Percentiles rank a stretch among this genome's conserved stretches.
phyloP scores from a whole-genome alignment of 2,888 invertebrate species.

The Phragmatobia fuliginosa region DNA sequence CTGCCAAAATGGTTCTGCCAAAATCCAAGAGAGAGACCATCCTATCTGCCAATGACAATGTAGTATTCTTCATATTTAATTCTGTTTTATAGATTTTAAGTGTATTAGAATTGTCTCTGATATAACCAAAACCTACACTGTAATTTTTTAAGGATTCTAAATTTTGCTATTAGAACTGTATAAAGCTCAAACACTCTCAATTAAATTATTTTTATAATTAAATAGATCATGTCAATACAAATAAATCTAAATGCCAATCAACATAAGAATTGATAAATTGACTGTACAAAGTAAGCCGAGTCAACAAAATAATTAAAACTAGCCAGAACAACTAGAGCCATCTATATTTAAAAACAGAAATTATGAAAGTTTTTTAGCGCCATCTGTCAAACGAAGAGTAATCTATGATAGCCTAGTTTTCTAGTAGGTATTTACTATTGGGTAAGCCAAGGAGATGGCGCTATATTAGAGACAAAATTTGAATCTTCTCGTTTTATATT shows the following conservation, averaged over 20 bases:
- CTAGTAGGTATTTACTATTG: not conserved
- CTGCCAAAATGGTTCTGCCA: no score
- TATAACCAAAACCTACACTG: no score
- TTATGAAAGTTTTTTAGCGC: not conserved
- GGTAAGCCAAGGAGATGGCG: slow-evolving; percentile 3
- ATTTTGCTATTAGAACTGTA: not conserved
- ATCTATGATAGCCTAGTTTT: not conserved
- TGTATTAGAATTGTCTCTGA: not conserved
- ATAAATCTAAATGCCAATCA: not conserved
- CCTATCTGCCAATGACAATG: no score
- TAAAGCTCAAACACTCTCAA: not conserved
- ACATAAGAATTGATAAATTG: not conserved
- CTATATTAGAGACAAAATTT: not conserved
- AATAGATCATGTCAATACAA: not conserved
- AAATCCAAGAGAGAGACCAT: no score
- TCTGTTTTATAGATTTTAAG: not conserved
- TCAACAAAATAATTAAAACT: not conserved
- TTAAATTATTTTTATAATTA: not conserved
- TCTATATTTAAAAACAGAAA: not conserved
- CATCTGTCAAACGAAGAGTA: not conserved
- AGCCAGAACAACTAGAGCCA: not conserved
- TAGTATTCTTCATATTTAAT: no score
- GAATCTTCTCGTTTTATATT: not conserved
- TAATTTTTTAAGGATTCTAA: no score
- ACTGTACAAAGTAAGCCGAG: not conserved